Evolutionary conservation across 2,888 invertebrate species (phyloP).

Genomic region (Cryptus viduatorius): DNA sequence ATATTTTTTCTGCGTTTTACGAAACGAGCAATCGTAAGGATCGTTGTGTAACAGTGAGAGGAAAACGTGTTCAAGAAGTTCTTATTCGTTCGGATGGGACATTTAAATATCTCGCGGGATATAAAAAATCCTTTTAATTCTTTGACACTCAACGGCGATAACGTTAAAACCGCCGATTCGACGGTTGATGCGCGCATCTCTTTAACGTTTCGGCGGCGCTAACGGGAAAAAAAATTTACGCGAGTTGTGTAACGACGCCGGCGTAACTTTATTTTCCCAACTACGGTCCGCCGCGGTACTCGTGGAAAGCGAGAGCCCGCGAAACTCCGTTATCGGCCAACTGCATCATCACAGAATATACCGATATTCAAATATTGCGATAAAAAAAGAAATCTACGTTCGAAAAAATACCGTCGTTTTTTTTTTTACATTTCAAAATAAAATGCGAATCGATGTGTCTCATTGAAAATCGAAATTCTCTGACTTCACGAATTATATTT

Average conservation of each 20-base stretch:
- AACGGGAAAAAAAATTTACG: constrained; percentile 6
- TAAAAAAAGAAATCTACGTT: not conserved
- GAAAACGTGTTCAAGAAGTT: constrained; percentile 13
- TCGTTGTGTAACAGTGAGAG: constrained; percentile 1
- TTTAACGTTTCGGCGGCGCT: not conserved
- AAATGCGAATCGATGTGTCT: not conserved
- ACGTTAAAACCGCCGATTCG: not conserved
- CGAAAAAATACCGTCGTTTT: not conserved
- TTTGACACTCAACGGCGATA: not conserved
- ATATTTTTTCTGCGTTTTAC: not conserved
- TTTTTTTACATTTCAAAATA: not conserved
- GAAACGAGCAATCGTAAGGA: not conserved
- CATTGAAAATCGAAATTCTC: no score
- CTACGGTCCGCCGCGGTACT: not conserved
- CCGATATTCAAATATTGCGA: not conserved
- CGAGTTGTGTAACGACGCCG: constrained; percentile 32
- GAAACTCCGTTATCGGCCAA: constrained; percentile 31
- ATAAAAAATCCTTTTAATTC: constrained; percentile 1
- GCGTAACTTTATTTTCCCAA: constrained; percentile 20
- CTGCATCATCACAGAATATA: constrained; percentile 17
- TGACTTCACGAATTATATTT: no score
- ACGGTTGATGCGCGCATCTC: not conserved
- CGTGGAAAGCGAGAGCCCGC: constrained; percentile 23
- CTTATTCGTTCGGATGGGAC: not conserved
- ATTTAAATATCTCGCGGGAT: constrained; percentile 5